phyloP scores from a whole-genome alignment of 1,140 invertebrate species.

The Ceratosolen solmsi region DNA sequence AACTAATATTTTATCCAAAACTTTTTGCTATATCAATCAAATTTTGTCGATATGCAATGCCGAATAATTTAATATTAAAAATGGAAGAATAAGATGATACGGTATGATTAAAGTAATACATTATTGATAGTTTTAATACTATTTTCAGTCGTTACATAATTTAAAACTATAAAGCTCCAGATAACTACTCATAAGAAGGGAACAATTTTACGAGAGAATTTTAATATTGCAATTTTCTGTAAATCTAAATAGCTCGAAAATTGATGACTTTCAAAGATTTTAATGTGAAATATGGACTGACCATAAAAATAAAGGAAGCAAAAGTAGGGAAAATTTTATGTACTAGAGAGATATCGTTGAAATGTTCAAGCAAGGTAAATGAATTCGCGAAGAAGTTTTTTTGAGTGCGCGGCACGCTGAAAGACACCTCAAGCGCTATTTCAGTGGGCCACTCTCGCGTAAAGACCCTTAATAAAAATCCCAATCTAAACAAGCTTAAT shows the following conservation, averaged over 20 bases:
- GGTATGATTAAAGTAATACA: no score
- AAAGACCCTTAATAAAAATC: constrained; percentile 74
- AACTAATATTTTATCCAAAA: no score
- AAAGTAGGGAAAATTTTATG: not conserved
- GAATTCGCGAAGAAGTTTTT: constrained; percentile 37
- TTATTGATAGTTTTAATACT: no score
- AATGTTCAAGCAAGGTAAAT: not conserved
- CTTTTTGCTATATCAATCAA: no score
- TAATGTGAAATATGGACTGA: not conserved
- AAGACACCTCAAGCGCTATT: constrained; percentile 49
- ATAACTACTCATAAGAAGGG: no score
- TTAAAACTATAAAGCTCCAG: no score
- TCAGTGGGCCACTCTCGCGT: constrained; percentile 62
- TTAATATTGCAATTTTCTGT: not conserved
- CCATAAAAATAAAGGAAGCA: not conserved
- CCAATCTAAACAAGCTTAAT: constrained; percentile 75
- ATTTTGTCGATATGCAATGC: no score
- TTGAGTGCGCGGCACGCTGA: not conserved
- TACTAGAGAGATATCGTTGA: not conserved
- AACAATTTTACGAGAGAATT: no score
- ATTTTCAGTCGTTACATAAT: no score
- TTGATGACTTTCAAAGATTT: not conserved
- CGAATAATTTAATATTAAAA: no score
- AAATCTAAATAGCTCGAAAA: not conserved
- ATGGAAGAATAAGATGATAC: no score